These are phyloP conservation scores for Ia io DNA, from an alignment of 2,113 vertebrate species.

Conservation along the genomic window DNA sequence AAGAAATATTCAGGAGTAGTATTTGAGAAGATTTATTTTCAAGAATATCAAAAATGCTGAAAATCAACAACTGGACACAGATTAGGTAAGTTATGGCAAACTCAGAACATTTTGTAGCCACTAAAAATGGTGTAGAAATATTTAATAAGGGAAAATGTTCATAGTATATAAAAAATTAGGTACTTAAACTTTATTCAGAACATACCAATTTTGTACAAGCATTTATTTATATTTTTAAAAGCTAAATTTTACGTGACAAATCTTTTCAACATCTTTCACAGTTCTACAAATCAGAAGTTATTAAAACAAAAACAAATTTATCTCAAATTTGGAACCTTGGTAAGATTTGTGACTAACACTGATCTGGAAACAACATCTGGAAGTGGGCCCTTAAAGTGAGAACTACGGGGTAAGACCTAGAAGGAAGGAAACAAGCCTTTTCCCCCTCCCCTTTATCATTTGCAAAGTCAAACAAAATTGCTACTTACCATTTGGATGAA, in stretches of 20 bases:
- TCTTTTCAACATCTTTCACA: not conserved
- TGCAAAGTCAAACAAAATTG: slow-evolving; percentile 37
- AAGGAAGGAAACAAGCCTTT: not conserved
- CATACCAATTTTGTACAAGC: not conserved
- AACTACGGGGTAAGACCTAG: not conserved
- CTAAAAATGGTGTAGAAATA: not conserved
- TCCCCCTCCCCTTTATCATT: not conserved
- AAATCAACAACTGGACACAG: not conserved
- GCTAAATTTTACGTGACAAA: not conserved
- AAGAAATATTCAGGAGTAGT: not conserved
- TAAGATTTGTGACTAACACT: not conserved
- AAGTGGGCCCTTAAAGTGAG: not conserved
- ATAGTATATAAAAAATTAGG: not conserved
- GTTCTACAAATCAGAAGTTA: slow-evolving; percentile 12
- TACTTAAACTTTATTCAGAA: not conserved
- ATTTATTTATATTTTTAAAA: slow-evolving; percentile 14
- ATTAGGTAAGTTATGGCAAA: not conserved
- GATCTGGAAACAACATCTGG: not conserved
- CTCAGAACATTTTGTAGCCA: not conserved
- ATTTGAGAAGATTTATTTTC: slow-evolving; percentile 17
- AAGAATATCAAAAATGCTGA: not conserved
- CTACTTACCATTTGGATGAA: slow-evolving; percentile 97
- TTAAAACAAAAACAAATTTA: slow-evolving; percentile 10
- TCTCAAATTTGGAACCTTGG: not conserved
- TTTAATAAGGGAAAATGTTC: not conserved